Evolutionary conservation across 2,113 vertebrate genomes (phyloP).

Genomic region (Phalacrocorax pelagicus): DNA sequence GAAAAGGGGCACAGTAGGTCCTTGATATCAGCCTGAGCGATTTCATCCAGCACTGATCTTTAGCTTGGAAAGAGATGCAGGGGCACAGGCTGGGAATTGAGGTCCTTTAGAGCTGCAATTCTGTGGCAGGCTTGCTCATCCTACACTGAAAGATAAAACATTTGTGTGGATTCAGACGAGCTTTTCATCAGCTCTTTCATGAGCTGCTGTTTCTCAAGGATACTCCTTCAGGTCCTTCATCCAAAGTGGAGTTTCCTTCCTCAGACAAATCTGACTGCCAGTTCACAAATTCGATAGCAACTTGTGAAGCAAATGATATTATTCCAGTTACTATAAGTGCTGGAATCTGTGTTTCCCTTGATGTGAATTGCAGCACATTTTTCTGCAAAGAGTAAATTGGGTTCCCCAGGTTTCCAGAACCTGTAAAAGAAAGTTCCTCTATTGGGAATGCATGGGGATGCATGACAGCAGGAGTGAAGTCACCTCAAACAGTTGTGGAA

Average conservation of each 20-base stretch:
- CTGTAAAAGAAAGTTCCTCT: constrained; percentile 7
- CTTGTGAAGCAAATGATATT: constrained; percentile 26
- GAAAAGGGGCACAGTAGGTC: background rate
- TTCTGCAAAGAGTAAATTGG: constrained; percentile 47
- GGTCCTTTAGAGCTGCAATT: background rate
- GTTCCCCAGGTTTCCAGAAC: constrained; percentile 52
- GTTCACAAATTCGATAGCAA: constrained; percentile 43
- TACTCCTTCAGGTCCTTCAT: background rate
- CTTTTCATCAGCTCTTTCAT: background rate
- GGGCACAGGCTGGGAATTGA: background rate
- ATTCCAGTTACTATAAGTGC: constrained; percentile 40
- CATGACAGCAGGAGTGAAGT: background rate
- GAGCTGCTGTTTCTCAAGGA: background rate
- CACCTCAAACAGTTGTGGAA: background rate
- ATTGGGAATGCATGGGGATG: background rate
- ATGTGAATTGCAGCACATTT: constrained; percentile 41
- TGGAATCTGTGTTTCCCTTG: background rate
- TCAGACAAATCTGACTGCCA: background rate
- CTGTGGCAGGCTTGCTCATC: background rate
- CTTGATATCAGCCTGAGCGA: background rate
- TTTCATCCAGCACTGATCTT: background rate
- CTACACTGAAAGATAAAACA: background rate
- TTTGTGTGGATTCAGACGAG: background rate
- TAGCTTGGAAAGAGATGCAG: background rate
- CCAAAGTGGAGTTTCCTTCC: background rate